These are phyloP conservation scores for Bombus turneri DNA, from an alignment of 1,140 invertebrate species.

Conservation along the genomic window DNA sequence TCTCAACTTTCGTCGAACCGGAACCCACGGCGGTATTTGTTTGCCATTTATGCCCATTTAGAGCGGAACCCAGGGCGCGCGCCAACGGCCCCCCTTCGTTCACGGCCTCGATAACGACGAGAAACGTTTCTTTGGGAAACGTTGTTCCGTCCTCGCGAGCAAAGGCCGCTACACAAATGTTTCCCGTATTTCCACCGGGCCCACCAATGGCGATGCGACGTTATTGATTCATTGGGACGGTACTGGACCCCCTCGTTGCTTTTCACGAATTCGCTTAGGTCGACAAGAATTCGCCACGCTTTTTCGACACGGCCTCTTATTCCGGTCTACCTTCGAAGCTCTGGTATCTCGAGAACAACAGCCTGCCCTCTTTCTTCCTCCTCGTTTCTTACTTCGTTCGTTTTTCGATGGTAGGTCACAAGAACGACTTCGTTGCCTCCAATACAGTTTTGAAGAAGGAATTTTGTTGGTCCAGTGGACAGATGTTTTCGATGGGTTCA, in stretches of 20 bases:
- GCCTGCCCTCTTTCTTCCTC: neutral
- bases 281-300: slow-evolving; percentile 76
- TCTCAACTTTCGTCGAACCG: slow-evolving; percentile 70
- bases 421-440: neutral
- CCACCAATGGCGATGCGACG: neutral
- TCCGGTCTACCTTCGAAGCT: neutral
- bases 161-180: neutral
- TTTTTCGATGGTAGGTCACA: neutral
- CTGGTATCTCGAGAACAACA: slow-evolving; percentile 35
- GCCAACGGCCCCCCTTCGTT: slow-evolving; percentile 45
- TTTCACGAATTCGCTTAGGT: slow-evolving; percentile 78
- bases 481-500: slow-evolving; percentile 14
- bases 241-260: slow-evolving; percentile 41
- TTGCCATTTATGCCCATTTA: slow-evolving; percentile 72
- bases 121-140: neutral
- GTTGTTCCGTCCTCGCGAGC: neutral
- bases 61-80: slow-evolving; percentile 59
- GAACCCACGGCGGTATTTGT: slow-evolving; percentile 71
- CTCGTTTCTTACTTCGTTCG: neutral
- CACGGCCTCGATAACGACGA: slow-evolving; percentile 22
- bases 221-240: slow-evolving; percentile 22
- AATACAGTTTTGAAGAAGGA: neutral
- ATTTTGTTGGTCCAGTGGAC: neutral
- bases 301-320: slow-evolving; percentile 68
- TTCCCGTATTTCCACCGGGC: slow-evolving; percentile 26